phyloP scores from a whole-genome alignment of 2,113 vertebrate species.

The Ochotona curzoniae region DNA sequence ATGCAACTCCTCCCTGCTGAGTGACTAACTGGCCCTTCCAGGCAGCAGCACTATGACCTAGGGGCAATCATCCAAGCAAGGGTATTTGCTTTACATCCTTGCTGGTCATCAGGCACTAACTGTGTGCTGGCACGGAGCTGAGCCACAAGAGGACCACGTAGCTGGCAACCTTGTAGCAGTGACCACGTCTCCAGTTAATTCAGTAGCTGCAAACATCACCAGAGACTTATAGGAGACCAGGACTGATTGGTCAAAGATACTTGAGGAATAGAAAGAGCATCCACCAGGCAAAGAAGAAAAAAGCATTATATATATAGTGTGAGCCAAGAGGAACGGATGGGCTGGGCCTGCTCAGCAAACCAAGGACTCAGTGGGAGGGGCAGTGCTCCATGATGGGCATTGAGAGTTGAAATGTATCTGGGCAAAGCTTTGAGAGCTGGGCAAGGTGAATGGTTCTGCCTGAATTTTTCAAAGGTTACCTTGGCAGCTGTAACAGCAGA shows the following conservation, averaged over 20 bases:
- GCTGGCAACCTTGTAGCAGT: background rate
- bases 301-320: rapidly evolving
- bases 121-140: background rate
- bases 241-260: background rate
- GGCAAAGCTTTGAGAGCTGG: background rate
- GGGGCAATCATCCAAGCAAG: background rate
- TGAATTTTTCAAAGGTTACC: background rate
- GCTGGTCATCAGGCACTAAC: background rate
- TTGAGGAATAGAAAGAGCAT: background rate
- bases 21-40: background rate
- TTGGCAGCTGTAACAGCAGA: background rate
- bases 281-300: background rate
- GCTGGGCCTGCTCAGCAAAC: rapidly evolving
- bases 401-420: background rate
- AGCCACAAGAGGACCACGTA: background rate
- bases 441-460: background rate
- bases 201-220: background rate
- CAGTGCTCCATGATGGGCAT: background rate
- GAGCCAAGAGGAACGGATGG: too few species aligned
- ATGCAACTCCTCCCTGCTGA: background rate
- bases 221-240: background rate
- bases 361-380: background rate
- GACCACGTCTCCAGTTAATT: background rate
- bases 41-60: too few species aligned
- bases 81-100: background rate